A percentile compares a stretch with the other conserved stretches of the same genome.
These are phyloP conservation scores for Amphipyra berbera DNA, from an alignment of 2,888 invertebrate species.

Conservation along the genomic window DNA sequence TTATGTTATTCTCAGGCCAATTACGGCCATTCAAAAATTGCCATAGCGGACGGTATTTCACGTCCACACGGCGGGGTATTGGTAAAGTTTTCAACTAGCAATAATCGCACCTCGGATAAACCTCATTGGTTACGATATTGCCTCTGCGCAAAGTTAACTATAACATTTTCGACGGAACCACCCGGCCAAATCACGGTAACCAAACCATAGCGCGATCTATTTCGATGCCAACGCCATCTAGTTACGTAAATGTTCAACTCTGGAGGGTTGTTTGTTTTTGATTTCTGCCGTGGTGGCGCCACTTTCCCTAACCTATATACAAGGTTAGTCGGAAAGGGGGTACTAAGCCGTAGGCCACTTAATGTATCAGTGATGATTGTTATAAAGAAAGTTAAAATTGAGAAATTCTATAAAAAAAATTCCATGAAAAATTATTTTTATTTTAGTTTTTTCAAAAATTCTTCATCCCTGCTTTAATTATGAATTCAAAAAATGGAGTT, in stretches of 20 bases:
- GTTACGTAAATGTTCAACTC: slow-evolving; percentile 29
- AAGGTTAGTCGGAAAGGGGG: too few relatives aligned
- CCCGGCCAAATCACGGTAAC: slow-evolving; percentile 24
- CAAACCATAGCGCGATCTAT: slow-evolving; percentile 43
- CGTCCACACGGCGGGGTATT: slow-evolving; percentile 88
- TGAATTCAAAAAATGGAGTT: too few relatives aligned
- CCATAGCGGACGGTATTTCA: too few relatives aligned
- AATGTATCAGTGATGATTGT: too few relatives aligned
- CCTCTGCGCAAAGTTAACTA: slow-evolving; percentile 96
- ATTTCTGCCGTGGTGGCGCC: slow-evolving; percentile 5
- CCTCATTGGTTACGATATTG: slow-evolving; percentile 98
- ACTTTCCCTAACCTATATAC: background rate
- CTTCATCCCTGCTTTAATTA: too few relatives aligned
- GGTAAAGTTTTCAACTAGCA: slow-evolving; percentile 97
- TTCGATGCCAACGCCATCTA: slow-evolving; percentile 47
- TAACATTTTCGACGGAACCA: accelerated
- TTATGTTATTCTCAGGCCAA: slow-evolving; percentile 62
- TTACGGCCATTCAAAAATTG: slow-evolving; percentile 83
- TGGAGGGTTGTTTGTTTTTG: background rate
- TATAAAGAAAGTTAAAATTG: too few relatives aligned
- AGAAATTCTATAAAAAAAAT: too few relatives aligned
- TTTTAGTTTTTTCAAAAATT: too few relatives aligned
- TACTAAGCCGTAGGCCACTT: too few relatives aligned
- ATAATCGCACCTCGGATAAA: slow-evolving; percentile 96
- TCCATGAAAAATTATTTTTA: too few relatives aligned